These are phyloP conservation scores for Reticulitermes lucifugus DNA, from an alignment of 2,888 invertebrate genomes.

Conservation along the genomic window DNA sequence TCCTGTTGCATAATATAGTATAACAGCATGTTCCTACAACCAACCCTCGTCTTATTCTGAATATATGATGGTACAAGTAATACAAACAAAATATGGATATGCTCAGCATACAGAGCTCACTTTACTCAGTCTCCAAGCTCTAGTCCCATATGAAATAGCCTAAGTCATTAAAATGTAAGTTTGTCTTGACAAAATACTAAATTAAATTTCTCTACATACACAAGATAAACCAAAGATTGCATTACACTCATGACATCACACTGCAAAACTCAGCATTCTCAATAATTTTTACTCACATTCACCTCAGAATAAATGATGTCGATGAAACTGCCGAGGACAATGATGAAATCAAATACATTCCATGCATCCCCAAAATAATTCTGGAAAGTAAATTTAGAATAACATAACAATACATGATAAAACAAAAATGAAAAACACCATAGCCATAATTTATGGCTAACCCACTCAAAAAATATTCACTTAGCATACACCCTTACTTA, in stretches of 20 bases:
- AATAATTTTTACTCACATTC: constrained; percentile 76
- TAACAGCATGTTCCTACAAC: too few relatives aligned
- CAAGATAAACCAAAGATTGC: neutral
- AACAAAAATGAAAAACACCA: neutral
- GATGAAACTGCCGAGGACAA: constrained; percentile 95
- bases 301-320: constrained; percentile 98
- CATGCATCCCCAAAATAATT: constrained; percentile 98
- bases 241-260: constrained; percentile 36
- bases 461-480: too few relatives aligned
- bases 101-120: neutral
- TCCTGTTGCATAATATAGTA: too few relatives aligned
- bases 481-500: too few relatives aligned
- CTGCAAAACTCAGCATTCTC: constrained; percentile 52
- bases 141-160: neutral
- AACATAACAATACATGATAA: neutral
- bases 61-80: too few relatives aligned
- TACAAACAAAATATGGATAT: neutral
- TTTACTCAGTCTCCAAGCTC: constrained; percentile 4
- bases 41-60: too few relatives aligned
- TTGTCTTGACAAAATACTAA: neutral
- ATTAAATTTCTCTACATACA: neutral
- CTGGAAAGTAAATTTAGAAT: constrained; percentile 65
- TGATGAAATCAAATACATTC: constrained; percentile 98
- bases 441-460: too few relatives aligned
- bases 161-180: neutral